Evolutionary conservation across 2,113 vertebrate species (phyloP).

Genomic region (Nycticryphes semicollaris): DNA sequence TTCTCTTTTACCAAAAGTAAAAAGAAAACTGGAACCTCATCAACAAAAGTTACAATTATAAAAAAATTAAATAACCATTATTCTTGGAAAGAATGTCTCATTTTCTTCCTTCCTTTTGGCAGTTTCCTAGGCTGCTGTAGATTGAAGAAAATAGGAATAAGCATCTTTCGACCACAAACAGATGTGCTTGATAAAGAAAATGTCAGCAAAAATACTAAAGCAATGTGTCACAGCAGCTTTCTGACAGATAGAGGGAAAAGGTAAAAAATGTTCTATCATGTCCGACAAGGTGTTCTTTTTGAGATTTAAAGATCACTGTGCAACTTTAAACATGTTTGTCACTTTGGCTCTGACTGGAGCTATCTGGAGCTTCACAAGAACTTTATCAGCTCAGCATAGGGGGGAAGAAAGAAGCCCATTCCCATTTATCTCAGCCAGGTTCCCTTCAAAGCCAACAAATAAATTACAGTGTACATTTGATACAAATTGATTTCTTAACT

Average conservation of each 20-base stretch:
- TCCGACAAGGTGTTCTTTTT: constrained; percentile 99
- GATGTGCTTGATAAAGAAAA: constrained; percentile 99
- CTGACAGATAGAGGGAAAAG: constrained; percentile 97
- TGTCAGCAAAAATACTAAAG: constrained; percentile 99
- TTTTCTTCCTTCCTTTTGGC: constrained; percentile 68
- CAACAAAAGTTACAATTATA: constrained; percentile 10
- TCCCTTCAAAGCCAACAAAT: constrained; percentile 99
- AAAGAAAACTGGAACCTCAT: background rate
- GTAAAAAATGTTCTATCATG: constrained; percentile 99
- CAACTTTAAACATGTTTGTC: constrained; percentile 99
- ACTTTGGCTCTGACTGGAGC: constrained; percentile 94
- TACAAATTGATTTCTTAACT: constrained; percentile 99
- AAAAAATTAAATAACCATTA: background rate
- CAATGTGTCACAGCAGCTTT: constrained; percentile 89
- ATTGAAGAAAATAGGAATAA: constrained; percentile 82
- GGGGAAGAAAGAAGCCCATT: constrained; percentile 84
- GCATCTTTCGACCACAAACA: constrained; percentile 90
- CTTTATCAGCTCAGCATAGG: constrained; percentile 91
- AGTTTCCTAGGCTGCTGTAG: constrained; percentile 65
- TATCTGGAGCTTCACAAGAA: constrained; percentile 98
- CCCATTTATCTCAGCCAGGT: constrained; percentile 99
- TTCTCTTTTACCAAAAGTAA: background rate
- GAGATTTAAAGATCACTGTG: constrained; percentile 99
- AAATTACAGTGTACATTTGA: constrained; percentile 99
- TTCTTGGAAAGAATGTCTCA: constrained; percentile 74